phyloP scores from a whole-genome alignment of 2,888 invertebrate species.

The Stramonita haemastoma region DNA sequence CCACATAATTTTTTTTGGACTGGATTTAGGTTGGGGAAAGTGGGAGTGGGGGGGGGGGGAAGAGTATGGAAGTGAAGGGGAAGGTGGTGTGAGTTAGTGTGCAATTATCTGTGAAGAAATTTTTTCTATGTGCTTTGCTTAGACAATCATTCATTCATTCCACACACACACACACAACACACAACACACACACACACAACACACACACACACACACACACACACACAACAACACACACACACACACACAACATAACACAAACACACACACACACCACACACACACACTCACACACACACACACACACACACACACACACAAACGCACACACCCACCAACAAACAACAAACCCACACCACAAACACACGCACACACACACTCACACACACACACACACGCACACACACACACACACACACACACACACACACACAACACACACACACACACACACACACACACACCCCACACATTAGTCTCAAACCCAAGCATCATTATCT shows the following conservation, averaged over 20 bases:
- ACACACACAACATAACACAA: conserved; percentile 1
- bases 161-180: neutral
- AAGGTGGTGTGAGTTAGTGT: no score
- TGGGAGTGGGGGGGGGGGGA: no score
- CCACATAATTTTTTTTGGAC: no score
- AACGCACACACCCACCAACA: neutral
- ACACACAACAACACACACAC: conserved; percentile 9
- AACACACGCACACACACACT: neutral
- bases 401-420: neutral
- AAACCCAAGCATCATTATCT: no score
- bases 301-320: neutral
- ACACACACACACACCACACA: neutral
- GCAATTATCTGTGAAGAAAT: no score
- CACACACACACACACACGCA: conserved; percentile 13
- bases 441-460: neutral
- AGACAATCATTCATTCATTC: no score
- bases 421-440: neutral
- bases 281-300: neutral
- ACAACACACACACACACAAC: neutral
- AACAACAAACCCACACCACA: conserved; percentile 3
- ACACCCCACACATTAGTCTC: neutral
- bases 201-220: neutral
- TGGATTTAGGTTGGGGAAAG: no score
- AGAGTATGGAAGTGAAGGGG: no score
- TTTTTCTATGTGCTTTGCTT: no score